Conservation (phyloP, 23 tunicate genomes). For the Oikopleura dioica region DNA sequence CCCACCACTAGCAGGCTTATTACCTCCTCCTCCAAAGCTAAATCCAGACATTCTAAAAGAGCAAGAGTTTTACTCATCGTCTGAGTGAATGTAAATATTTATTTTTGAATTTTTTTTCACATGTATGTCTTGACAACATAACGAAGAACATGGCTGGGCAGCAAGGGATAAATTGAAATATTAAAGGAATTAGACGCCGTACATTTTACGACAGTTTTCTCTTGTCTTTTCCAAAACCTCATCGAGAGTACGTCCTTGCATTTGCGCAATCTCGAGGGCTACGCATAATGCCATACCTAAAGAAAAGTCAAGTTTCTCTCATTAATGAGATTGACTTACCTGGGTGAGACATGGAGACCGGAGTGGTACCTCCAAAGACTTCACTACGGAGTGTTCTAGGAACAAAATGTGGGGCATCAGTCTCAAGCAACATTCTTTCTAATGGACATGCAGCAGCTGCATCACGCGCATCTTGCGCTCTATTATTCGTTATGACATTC, state of each 20-base stretch:
- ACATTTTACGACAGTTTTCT: slow-evolving; percentile 18
- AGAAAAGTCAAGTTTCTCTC: too few species aligned
- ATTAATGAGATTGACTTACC: too few species aligned
- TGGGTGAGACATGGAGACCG: slow-evolving; percentile 11
- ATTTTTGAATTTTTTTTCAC: not conserved
- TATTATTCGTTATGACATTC: slow-evolving; percentile 28
- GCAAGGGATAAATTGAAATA: not conserved
- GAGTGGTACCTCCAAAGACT: slow-evolving; percentile 4
- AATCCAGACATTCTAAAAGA: not conserved
- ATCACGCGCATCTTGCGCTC: slow-evolving; percentile 31
- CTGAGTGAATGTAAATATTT: not conserved
- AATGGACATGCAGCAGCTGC: slow-evolving; percentile 28
- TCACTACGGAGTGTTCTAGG: slow-evolving; percentile 15
- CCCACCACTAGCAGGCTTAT: not conserved
- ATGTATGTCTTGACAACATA: not conserved
- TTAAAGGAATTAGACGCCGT: slow-evolving; percentile 15
- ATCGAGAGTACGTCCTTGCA: slow-evolving; percentile 16
- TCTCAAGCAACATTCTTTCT: slow-evolving; percentile 31
- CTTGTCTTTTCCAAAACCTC: slow-evolving; percentile 22
- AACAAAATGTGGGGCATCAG: slow-evolving; percentile 39
- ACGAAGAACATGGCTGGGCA: not conserved
- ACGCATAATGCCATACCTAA: slow-evolving; percentile 42
- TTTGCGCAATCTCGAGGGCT: slow-evolving; percentile 21
- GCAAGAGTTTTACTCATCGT: not conserved
- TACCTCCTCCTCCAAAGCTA: not conserved